Evolutionary conservation across 2,797 vertebrate genomes (phyloP).

Genomic region (Ptychobarbus kaznakovi): DNA sequence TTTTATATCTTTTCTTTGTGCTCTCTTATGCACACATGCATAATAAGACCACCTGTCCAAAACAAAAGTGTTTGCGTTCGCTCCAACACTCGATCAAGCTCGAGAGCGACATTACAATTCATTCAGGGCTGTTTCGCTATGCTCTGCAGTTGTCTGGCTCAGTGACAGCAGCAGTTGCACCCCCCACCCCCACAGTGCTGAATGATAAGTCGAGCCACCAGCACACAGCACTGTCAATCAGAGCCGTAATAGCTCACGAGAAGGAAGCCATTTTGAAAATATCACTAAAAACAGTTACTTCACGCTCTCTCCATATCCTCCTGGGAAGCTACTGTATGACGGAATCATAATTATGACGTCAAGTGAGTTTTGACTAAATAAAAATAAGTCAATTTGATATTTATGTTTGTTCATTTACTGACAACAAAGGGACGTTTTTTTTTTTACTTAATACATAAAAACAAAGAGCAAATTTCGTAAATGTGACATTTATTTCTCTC

Average conservation of each 20-base stretch:
- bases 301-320: background rate
- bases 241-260: constrained; percentile 44
- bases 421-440: background rate
- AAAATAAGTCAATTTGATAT: background rate
- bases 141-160: constrained; percentile 31
- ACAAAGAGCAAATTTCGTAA: background rate
- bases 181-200: constrained; percentile 42
- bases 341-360: background rate
- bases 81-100: constrained; percentile 8
- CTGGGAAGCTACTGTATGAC: background rate
- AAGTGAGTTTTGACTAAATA: background rate
- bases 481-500: background rate
- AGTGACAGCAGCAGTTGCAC: constrained; percentile 50
- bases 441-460: background rate
- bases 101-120: constrained; percentile 1
- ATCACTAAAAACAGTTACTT: background rate
- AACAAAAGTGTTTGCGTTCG: background rate
- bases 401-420: background rate
- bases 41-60: constrained; percentile 28
- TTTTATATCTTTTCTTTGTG: constrained; percentile 1
- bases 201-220: constrained; percentile 60
- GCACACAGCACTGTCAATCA: constrained; percentile 56
- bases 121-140: constrained; percentile 41
- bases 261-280: constrained; percentile 57
- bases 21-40: background rate